Evolutionary conservation across 2,113 vertebrate species (phyloP).

Genomic region (Accipiter virgatus): DNA sequence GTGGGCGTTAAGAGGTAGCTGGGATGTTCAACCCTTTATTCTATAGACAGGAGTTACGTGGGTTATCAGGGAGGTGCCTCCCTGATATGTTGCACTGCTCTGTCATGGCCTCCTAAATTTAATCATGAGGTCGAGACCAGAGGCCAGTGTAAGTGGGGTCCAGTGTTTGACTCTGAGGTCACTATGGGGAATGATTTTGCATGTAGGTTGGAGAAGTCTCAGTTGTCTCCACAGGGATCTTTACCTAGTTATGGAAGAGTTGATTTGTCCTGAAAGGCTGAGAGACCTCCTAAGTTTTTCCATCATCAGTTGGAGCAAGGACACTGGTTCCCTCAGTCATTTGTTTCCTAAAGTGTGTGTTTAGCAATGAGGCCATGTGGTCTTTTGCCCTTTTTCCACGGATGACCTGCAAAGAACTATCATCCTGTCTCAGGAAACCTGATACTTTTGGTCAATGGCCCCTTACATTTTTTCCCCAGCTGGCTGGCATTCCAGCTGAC

Average conservation of each 20-base stretch:
- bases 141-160: background rate
- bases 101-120: background rate
- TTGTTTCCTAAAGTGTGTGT: background rate
- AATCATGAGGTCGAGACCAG: background rate
- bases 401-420: background rate
- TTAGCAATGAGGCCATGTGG: background rate
- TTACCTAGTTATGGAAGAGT: background rate
- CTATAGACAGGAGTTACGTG: background rate
- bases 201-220: background rate
- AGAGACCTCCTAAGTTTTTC: background rate
- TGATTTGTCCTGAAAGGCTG: background rate
- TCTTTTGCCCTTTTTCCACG: background rate
- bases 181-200: background rate
- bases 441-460: constrained; percentile 8
- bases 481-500: background rate
- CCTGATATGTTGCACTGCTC: background rate
- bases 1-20: background rate
- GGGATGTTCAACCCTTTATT: background rate
- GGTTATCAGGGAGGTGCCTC: background rate
- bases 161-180: background rate
- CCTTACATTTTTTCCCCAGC: constrained; percentile 10
- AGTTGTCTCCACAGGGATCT: background rate
- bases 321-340: background rate
- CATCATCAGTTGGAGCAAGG: background rate
- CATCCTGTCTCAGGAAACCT: background rate